phyloP scores from a whole-genome alignment of 2,888 invertebrate genomes.

The Drosophila nr. perissopoda region DNA sequence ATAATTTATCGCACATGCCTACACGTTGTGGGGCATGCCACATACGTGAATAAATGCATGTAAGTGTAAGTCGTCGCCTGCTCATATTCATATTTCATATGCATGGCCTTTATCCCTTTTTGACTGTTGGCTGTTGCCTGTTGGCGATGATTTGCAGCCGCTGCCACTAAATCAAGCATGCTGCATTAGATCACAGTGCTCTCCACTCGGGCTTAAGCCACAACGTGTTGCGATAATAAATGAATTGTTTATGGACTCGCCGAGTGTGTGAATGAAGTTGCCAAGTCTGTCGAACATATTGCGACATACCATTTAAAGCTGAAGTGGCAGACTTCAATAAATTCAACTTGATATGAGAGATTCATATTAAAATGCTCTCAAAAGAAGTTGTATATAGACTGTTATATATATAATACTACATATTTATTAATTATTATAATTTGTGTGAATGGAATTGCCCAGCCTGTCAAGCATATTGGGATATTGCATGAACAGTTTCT shows the following conservation, averaged over 20 bases:
- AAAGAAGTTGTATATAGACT: not conserved
- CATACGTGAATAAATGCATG: conserved; percentile 22
- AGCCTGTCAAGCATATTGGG: no score
- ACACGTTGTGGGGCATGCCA: conserved; percentile 64
- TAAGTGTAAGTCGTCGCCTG: conserved; percentile 27
- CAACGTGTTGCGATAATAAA: conserved; percentile 75
- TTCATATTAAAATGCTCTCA: not conserved
- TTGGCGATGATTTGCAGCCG: conserved; percentile 83
- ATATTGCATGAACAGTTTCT: not conserved
- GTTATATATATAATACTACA: not conserved
- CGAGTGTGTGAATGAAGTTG: conserved; percentile 42
- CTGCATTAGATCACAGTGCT: conserved; percentile 75
- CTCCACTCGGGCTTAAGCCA: conserved; percentile 48
- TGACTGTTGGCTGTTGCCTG: conserved; percentile 16
- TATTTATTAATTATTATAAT: not conserved
- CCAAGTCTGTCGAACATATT: conserved; percentile 40
- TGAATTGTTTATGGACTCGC: conserved; percentile 77
- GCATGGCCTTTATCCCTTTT: conserved; percentile 59
- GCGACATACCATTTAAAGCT: conserved; percentile 30
- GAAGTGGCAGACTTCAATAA: not conserved
- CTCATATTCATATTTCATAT: conserved; percentile 65
- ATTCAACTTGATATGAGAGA: not conserved
- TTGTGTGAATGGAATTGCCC: not conserved
- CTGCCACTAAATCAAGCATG: conserved; percentile 82
- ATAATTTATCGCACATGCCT: conserved; percentile 84